phyloP scores from a whole-genome alignment of 2,113 vertebrate genomes.

The Eretmochelys imbricata region DNA sequence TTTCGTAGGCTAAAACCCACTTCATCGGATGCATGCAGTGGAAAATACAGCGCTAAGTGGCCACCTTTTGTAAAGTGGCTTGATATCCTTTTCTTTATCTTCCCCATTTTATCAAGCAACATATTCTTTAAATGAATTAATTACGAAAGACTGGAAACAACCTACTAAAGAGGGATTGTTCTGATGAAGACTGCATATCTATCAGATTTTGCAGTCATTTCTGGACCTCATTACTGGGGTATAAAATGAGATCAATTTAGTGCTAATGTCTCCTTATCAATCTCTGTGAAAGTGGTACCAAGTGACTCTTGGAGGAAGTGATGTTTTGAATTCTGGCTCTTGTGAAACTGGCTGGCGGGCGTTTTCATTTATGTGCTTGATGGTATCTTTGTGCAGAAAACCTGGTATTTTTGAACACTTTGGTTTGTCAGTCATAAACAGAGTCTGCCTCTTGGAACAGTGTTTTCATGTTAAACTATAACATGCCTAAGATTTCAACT shows the following conservation, averaged over 20 bases:
- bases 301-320: background rate
- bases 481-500: background rate
- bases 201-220: background rate
- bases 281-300: background rate
- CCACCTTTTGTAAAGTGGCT: background rate
- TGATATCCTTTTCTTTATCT: background rate
- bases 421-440: accelerated
- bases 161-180: background rate
- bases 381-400: background rate
- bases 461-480: background rate
- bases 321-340: background rate
- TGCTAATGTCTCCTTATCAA: background rate
- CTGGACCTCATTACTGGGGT: background rate
- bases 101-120: background rate
- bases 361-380: background rate
- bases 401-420: background rate
- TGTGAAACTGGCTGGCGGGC: background rate
- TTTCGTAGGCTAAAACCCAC: no score
- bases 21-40: no score
- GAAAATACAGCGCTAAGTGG: background rate
- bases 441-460: no score
- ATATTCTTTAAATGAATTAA: background rate
- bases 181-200: background rate
- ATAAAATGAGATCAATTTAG: background rate
- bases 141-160: background rate